phyloP scores from a whole-genome alignment of 2,888 invertebrate genomes.

The Clanis bilineata region DNA sequence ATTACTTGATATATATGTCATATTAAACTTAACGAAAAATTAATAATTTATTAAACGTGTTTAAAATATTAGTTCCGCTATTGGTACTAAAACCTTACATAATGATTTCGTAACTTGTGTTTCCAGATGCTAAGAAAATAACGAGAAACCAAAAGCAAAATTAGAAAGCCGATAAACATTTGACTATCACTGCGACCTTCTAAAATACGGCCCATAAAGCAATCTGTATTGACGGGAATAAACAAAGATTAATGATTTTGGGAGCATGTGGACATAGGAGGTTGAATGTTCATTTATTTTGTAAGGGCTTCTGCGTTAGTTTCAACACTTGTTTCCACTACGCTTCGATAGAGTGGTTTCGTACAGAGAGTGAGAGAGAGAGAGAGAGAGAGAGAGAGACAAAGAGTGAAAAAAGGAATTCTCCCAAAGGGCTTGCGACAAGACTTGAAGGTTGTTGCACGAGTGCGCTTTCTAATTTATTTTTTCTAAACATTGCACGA shows the following conservation, averaged over 20 bases:
- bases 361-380: too few species aligned
- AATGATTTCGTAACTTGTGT: not conserved
- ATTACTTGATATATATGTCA: too few species aligned
- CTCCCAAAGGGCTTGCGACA: too few species aligned
- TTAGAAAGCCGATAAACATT: conserved; percentile 3
- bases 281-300: not conserved
- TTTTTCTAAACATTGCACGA: too few species aligned
- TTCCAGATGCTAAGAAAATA: not conserved
- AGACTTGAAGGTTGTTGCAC: too few species aligned
- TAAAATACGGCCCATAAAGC: conserved; percentile 1
- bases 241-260: conserved; percentile 1
- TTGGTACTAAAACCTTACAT: not conserved
- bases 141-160: not conserved
- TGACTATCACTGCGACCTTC: not conserved
- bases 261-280: not conserved
- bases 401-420: too few species aligned
- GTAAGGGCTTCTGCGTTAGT: not conserved
- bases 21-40: too few species aligned
- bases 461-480: too few species aligned
- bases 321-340: not conserved
- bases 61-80: too few species aligned
- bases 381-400: too few species aligned
- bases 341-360: too few species aligned
- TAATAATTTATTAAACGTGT: too few species aligned
- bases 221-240: not conserved